Evolutionary conservation across 2,888 invertebrate genomes (phyloP).

Genomic region (Xanthorhoe spadicearia): DNA sequence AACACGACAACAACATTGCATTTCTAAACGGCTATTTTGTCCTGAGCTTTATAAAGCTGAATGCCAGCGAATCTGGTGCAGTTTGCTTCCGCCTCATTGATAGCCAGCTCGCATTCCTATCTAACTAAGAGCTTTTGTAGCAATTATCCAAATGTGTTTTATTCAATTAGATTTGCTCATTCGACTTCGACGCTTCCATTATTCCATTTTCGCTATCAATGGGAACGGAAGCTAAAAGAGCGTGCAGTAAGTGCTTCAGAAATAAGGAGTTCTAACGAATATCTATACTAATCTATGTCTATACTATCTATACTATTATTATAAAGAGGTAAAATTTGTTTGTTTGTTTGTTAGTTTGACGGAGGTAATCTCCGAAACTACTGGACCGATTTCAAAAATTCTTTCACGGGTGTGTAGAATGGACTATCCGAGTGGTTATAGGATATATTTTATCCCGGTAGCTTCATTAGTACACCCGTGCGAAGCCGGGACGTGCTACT

Average conservation of each 20-base stretch:
- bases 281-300: no score
- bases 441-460: no score
- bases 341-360: no score
- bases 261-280: constrained; percentile 5
- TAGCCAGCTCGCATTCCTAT: constrained; percentile 21
- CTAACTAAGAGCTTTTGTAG: constrained; percentile 37
- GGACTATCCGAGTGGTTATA: no score
- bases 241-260: background rate
- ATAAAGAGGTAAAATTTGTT: no score
- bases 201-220: constrained; percentile 4
- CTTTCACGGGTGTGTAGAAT: no score
- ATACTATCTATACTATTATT: no score
- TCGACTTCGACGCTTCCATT: constrained; percentile 10
- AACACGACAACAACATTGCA: constrained; percentile 68
- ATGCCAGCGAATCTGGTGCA: constrained; percentile 39
- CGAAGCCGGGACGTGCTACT: no score
- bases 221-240: constrained; percentile 5
- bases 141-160: constrained; percentile 49
- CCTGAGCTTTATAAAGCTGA: constrained; percentile 49
- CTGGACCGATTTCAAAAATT: no score
- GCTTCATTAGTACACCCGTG: no score
- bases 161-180: constrained; percentile 37
- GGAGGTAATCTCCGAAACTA: no score
- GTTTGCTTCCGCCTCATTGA: constrained; percentile 49
- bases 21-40: constrained; percentile 59